A percentile compares a stretch with the other conserved stretches of the same genome.
These are phyloP conservation scores for Conus ventricosus DNA, from an alignment of 1,140 invertebrate species.

Conservation along the genomic window DNA sequence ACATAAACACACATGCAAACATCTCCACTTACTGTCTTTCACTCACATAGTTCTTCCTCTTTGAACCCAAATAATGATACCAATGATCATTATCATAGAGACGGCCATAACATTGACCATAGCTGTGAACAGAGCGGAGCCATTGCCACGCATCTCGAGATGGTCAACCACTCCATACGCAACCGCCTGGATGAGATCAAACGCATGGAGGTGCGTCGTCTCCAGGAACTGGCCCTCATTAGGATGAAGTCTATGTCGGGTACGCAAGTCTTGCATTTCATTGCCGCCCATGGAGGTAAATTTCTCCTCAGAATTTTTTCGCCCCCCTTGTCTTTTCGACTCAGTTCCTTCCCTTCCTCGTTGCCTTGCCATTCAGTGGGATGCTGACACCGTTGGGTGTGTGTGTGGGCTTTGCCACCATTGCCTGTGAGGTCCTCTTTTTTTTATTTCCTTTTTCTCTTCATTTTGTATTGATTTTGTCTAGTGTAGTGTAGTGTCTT, in stretches of 20 bases:
- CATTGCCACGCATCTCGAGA: slow-evolving; percentile 92
- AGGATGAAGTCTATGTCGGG: slow-evolving; percentile 78
- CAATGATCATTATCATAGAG: too few relatives aligned
- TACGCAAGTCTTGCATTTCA: slow-evolving; percentile 66
- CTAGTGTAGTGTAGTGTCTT: background rate
- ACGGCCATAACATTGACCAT: too few relatives aligned
- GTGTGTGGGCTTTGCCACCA: background rate
- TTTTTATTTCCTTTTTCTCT: background rate
- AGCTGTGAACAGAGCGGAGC: slow-evolving; percentile 83
- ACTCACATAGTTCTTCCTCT: too few relatives aligned
- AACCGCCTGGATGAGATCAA: slow-evolving; percentile 96
- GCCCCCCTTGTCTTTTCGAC: background rate
- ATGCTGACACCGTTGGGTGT: background rate
- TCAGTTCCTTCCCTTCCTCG: background rate
- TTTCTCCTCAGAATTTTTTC: slow-evolving; percentile 3
- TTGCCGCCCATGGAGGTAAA: slow-evolving; percentile 65
- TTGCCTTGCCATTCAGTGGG: background rate
- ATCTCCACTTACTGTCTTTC: too few relatives aligned
- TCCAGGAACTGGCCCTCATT: slow-evolving; percentile 82
- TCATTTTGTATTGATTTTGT: background rate
- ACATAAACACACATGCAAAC: too few relatives aligned
- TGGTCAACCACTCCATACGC: slow-evolving; percentile 90
- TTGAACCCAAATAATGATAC: too few relatives aligned
- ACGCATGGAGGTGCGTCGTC: slow-evolving; percentile 87
- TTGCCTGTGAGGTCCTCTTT: slow-evolving; percentile 1